Evolutionary conservation across 2,797 vertebrate genomes (phyloP), one percentile per base, ranked within the genome.

Genomic region (Picus viridis): DNA sequence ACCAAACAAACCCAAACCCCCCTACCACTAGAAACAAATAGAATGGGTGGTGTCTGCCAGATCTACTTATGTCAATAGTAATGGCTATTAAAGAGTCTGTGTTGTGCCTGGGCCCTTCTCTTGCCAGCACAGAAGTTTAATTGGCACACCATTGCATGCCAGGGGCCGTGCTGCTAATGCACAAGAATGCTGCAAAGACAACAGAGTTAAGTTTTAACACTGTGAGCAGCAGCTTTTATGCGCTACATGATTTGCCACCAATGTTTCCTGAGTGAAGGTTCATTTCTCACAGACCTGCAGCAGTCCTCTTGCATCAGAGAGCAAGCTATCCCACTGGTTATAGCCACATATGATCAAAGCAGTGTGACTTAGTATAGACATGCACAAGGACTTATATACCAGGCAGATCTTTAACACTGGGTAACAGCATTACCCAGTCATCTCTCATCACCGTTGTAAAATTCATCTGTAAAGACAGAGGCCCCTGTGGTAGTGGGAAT

Each of bases 401-500:
- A 79, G 51, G 53, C 32, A 90, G 63, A 45, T 64, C 63, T 71
- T 43, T 68, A 83, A 67, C 54, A 20, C n/a, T 20, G 62, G 83
- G 45, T 69, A 63, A 18, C 23, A 49, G 64, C 54, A 61, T 72
- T 58, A 54, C 39, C 30, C 79, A 34, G 32, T 70, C 74, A 59
- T 68, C 62, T 78, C 87, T 63, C 41, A 61, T 23, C 57, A 26
- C 30, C 2, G 0, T 36, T 61, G 61, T 43, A 68, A 78, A 95
- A 88, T 74, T 89, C 36, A 87, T 81, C 85, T 89, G 34, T 69
- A 65, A 90, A 86, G 74, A 83, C 73, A 89, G 67, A 89, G 54
- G 83, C 34, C 85, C 75, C 85, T 83, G 69, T 88, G 89, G 89
- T 56, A 71, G 88, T 73, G 64, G 73, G 74, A 93, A 92, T 76